These are phyloP conservation scores for Lathamus discolor DNA, from an alignment of 2,113 vertebrate species.

Conservation along the genomic window DNA sequence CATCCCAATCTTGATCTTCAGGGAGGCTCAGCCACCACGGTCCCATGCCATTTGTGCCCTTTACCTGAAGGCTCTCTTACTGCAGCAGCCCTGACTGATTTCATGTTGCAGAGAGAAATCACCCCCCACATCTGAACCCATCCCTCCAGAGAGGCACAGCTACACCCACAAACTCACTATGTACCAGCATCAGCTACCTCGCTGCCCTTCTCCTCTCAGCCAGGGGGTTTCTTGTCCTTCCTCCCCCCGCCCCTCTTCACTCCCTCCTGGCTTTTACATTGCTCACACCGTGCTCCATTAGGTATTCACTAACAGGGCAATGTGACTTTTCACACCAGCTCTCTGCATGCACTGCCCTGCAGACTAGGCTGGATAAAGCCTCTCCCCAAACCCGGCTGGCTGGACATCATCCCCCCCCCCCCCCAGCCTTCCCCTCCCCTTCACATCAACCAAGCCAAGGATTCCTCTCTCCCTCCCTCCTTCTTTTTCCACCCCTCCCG, in stretches of 20 bases:
- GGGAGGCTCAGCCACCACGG: rapidly evolving
- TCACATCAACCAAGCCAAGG: constrained; percentile 48
- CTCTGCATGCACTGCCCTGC: constrained; percentile 71
- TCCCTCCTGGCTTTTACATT: not conserved
- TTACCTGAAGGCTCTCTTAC: not conserved
- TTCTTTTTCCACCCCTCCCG: constrained; percentile 50
- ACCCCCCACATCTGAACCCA: rapidly evolving
- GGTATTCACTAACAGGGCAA: constrained; percentile 75
- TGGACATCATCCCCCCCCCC: too few relatives aligned
- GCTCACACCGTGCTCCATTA: constrained; percentile 65
- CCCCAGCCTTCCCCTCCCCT: constrained; percentile 42
- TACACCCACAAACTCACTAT: not conserved
- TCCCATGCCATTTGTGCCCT: not conserved
- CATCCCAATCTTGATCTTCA: not conserved
- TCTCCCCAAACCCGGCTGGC: constrained; percentile 63
- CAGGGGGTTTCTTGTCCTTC: not conserved
- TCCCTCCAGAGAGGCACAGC: not conserved
- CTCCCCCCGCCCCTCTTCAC: not conserved
- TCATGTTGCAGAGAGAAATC: not conserved
- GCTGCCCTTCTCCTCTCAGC: constrained; percentile 3
- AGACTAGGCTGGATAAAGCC: constrained; percentile 76
- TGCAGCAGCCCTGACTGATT: not conserved
- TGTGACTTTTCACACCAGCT: constrained; percentile 83
- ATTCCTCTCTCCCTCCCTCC: constrained; percentile 48
- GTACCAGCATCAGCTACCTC: not conserved